Percentiles rank a stretch among this genome's conserved stretches.
Conservation (phyloP, 2,797 vertebrate genomes). For the Apogon talboti region DNA sequence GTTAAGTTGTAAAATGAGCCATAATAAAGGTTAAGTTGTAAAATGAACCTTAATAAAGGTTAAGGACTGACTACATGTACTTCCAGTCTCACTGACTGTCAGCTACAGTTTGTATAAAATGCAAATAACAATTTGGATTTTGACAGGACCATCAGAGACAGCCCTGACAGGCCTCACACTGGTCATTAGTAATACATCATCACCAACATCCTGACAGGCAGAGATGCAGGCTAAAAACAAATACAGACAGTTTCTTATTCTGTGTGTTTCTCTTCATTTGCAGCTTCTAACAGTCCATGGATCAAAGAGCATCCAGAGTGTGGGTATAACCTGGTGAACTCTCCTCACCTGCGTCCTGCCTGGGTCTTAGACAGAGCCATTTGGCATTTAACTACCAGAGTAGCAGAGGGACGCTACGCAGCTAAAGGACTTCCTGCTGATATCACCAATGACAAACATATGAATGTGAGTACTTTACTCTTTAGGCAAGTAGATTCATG, state of each 20-base stretch:
- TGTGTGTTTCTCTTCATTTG: constrained; percentile 9
- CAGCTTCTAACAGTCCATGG: constrained; percentile 93
- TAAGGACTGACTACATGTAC: constrained; percentile 18
- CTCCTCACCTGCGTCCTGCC: constrained; percentile 93
- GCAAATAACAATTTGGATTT: too few relatives aligned
- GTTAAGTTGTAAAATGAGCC: constrained; percentile 53
- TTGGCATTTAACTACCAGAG: constrained; percentile 88
- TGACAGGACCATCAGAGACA: too few relatives aligned
- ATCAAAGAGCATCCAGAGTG: constrained; percentile 93
- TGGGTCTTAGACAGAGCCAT: constrained; percentile 94
- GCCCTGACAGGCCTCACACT: too few relatives aligned
- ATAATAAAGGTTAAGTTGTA: constrained; percentile 56
- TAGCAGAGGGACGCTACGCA: constrained; percentile 87
- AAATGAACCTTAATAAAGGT: constrained; percentile 47
- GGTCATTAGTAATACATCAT: too few relatives aligned
- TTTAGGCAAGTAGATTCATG: too few relatives aligned
- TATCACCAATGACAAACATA: constrained; percentile 87
- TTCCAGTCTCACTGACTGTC: constrained; percentile 2
- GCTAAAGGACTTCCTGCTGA: constrained; percentile 86
- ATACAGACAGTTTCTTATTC: neutral
- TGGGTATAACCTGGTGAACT: constrained; percentile 94
- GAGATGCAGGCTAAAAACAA: too few relatives aligned
- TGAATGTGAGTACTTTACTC: constrained; percentile 85
- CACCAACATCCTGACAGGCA: too few relatives aligned
- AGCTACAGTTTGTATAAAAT: neutral